Percentiles rank a stretch among this genome's conserved stretches.
phyloP scores from a whole-genome alignment of 2,888 invertebrate species.

The Leptura quadrifasciata region DNA sequence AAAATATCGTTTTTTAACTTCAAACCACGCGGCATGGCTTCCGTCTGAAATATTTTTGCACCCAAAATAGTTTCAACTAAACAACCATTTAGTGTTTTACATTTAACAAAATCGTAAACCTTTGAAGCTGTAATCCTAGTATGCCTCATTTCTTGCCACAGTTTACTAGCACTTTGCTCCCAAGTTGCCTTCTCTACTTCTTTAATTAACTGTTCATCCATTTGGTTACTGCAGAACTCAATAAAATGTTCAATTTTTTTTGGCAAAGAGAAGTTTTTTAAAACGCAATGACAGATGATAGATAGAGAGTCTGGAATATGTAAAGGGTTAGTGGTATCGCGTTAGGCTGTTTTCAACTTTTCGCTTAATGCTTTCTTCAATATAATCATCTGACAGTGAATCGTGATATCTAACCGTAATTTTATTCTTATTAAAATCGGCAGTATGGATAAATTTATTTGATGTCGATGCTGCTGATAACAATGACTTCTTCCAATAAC shows the following conservation, averaged over 20 bases:
- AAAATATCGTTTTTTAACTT: not conserved
- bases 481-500: constrained; percentile 20
- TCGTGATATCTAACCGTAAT: not conserved
- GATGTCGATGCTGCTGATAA: constrained; percentile 8
- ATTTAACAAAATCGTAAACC: constrained; percentile 18
- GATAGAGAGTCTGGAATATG: constrained; percentile 19
- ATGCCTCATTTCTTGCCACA: constrained; percentile 28
- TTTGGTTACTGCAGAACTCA: constrained; percentile 9
- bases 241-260: constrained; percentile 13
- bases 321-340: constrained; percentile 10
- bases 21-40: constrained; percentile 1
- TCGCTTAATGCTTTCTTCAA: not conserved
- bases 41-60: not conserved
- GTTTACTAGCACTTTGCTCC: not conserved
- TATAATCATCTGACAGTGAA: not conserved
- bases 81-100: constrained; percentile 14
- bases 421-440: constrained; percentile 10
- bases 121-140: constrained; percentile 34
- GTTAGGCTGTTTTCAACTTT: not conserved
- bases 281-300: constrained; percentile 9
- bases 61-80: constrained; percentile 21
- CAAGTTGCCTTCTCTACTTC: constrained; percentile 8
- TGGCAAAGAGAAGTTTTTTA: not conserved
- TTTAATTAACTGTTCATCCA: constrained; percentile 16
- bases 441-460: not conserved